Evolutionary conservation across 2,888 invertebrate genomes (phyloP).

Genomic region (Spicauda simplicius): DNA sequence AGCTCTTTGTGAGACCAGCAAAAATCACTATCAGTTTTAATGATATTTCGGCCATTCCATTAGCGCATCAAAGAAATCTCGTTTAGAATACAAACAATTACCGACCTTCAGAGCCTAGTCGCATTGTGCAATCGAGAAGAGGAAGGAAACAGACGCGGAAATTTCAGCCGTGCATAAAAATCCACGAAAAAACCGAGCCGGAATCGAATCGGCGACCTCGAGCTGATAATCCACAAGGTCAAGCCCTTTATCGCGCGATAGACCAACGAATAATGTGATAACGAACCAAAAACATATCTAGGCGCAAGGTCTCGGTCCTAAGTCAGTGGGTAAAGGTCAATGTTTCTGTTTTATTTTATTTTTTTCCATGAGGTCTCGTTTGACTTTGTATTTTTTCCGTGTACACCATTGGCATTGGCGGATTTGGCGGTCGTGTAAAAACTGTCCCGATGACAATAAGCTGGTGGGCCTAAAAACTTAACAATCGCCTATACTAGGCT

Average conservation of each 20-base stretch:
- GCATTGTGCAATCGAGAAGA: constrained; percentile 60
- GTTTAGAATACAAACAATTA: constrained; percentile 38
- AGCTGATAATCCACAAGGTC: constrained; percentile 63
- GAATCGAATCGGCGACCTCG: constrained; percentile 62
- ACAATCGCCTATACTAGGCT: neutral
- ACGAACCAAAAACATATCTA: constrained; percentile 56
- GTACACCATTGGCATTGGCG: constrained; percentile 44
- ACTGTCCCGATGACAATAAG: constrained; percentile 28
- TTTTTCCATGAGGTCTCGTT: constrained; percentile 43
- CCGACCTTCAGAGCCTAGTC: constrained; percentile 51
- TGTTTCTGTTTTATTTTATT: constrained; percentile 50
- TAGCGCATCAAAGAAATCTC: constrained; percentile 38
- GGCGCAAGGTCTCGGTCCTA: constrained; percentile 69
- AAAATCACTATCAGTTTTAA: constrained; percentile 12
- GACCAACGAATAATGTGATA: constrained; percentile 58
- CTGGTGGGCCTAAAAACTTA: constrained; percentile 16
- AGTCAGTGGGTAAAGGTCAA: constrained; percentile 75
- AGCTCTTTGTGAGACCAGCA: constrained; percentile 13
- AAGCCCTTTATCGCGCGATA: constrained; percentile 74
- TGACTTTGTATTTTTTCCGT: constrained; percentile 45
- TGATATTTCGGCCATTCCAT: constrained; percentile 32
- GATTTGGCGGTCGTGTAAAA: constrained; percentile 42
- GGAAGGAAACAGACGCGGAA: constrained; percentile 72
- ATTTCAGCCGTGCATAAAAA: constrained; percentile 65
- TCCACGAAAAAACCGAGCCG: constrained; percentile 59